Percentiles rank a stretch among this genome's conserved stretches.
Conservation (phyloP, 2,888 invertebrate genomes). For the Peribatodes rhomboidaria region DNA sequence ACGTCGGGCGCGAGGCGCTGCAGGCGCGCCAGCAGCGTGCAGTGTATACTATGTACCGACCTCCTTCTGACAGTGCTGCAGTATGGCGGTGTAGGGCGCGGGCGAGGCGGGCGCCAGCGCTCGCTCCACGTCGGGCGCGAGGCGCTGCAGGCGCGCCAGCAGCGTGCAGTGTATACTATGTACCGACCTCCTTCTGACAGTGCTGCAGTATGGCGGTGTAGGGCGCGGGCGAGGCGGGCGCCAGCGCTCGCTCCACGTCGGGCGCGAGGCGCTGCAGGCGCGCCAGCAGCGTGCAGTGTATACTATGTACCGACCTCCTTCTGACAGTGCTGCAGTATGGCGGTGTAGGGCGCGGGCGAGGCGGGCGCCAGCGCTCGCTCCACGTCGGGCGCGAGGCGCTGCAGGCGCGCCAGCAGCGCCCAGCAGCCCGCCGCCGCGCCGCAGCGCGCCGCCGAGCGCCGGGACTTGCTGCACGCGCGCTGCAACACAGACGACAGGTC, state of each 20-base stretch:
- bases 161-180: too few relatives aligned
- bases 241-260: too few relatives aligned
- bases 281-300: too few relatives aligned
- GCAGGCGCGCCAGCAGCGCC: conserved; percentile 72
- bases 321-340: conserved; percentile 61
- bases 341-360: conserved; percentile 55
- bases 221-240: background rate
- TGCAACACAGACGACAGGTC: background rate
- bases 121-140: too few relatives aligned
- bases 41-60: too few relatives aligned
- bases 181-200: too few relatives aligned
- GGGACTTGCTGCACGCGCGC: conserved; percentile 61
- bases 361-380: conserved; percentile 64
- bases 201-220: background rate
- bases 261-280: background rate
- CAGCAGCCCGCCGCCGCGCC: conserved; percentile 68
- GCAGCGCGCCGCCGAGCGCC: conserved; percentile 62
- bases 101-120: too few relatives aligned
- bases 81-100: too few relatives aligned
- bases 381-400: conserved; percentile 71
- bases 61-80: too few relatives aligned
- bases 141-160: too few relatives aligned
- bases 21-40: too few relatives aligned
- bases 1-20: too few relatives aligned
- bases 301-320: conserved; percentile 58